A percentile compares a stretch with the other conserved stretches of the same genome.
Evolutionary conservation across 2,797 vertebrate species (phyloP).

Genomic region (Taenioides sp.): DNA sequence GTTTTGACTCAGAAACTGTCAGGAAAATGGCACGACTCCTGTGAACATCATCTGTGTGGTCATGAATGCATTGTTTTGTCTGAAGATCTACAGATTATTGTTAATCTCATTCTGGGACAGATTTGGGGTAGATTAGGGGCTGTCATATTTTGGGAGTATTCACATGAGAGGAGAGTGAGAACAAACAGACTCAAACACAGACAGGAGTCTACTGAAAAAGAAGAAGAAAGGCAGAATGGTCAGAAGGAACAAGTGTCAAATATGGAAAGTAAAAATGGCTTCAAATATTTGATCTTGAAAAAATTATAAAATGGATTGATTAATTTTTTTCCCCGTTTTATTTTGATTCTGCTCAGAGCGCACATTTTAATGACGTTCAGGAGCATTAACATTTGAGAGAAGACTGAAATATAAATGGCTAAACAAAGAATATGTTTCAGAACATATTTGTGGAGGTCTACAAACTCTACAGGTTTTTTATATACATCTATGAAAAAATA

Average conservation of each 20-base stretch:
- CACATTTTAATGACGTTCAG: too few relatives aligned
- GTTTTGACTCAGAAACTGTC: slow-evolving; percentile 39
- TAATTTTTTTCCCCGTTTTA: too few relatives aligned
- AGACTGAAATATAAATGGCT: too few relatives aligned
- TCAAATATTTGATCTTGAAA: background rate
- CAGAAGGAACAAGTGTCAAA: background rate
- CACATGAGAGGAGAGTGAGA: slow-evolving; percentile 34
- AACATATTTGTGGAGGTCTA: too few relatives aligned
- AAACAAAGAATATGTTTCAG: too few relatives aligned
- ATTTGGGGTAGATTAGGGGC: slow-evolving; percentile 67
- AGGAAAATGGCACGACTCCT: slow-evolving; percentile 27
- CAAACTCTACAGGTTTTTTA: too few relatives aligned
- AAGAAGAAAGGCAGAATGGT: too few relatives aligned
- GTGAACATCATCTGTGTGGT: slow-evolving; percentile 51
- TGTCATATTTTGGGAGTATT: slow-evolving; percentile 33
- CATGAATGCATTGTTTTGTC: slow-evolving; percentile 50
- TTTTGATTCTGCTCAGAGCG: too few relatives aligned
- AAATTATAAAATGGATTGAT: background rate
- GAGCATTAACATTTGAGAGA: too few relatives aligned
- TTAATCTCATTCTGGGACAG: slow-evolving; percentile 56
- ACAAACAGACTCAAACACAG: background rate
- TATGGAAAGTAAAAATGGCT: background rate
- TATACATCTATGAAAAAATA: too few relatives aligned
- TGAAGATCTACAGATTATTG: slow-evolving; percentile 54
- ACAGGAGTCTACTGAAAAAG: background rate